phyloP scores from a whole-genome alignment of 2,888 invertebrate genomes.

The Falcaria lacertinaria region DNA sequence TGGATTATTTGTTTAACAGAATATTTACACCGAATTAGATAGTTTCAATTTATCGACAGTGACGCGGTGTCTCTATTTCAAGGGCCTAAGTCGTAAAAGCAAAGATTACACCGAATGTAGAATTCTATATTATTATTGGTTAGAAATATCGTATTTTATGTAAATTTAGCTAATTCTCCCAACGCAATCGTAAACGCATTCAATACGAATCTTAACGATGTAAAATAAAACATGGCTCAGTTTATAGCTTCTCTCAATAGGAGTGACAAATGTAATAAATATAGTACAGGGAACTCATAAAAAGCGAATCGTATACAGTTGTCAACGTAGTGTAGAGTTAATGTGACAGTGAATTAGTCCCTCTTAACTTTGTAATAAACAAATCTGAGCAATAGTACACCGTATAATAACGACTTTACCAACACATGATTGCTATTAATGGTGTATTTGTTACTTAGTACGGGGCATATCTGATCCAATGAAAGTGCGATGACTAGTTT shows the following conservation, averaged over 20 bases:
- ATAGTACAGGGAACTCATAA: conserved; percentile 57
- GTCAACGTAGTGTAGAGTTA: conserved; percentile 50
- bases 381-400: conserved; percentile 35
- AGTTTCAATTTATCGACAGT: conserved; percentile 12
- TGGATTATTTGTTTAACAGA: conserved; percentile 24
- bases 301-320: conserved; percentile 58
- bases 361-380: conserved; percentile 59
- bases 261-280: conserved; percentile 67
- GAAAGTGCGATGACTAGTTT: neutral
- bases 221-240: conserved; percentile 44
- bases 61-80: neutral
- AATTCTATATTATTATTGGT: neutral
- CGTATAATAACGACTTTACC: conserved; percentile 5
- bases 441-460: neutral
- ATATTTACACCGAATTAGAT: conserved; percentile 6
- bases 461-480: neutral
- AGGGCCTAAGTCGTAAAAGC: neutral
- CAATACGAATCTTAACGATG: conserved; percentile 30
- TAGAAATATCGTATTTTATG: conserved; percentile 6
- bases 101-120: neutral
- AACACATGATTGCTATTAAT: conserved; percentile 26
- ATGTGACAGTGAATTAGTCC: conserved; percentile 61
- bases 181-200: conserved; percentile 42
- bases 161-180: conserved; percentile 38
- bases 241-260: conserved; percentile 49